phyloP scores from a whole-genome alignment of 2,888 invertebrate genomes.

The Polydrusus pterygomalis region DNA sequence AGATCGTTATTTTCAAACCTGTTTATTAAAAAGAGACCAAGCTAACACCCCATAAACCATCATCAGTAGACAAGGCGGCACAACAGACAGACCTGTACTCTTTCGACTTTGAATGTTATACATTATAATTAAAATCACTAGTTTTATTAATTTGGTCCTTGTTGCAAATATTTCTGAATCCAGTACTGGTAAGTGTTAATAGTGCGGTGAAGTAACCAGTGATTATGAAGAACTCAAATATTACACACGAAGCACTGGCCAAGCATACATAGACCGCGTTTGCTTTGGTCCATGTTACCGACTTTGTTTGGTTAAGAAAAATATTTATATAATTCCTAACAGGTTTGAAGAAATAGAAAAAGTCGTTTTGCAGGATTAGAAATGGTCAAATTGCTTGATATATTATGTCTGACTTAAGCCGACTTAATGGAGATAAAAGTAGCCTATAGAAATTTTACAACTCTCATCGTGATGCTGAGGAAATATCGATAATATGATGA shows the following conservation, averaged over 20 bases:
- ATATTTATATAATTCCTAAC: slow-evolving; percentile 37
- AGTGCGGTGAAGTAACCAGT: slow-evolving; percentile 55
- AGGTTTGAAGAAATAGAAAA: slow-evolving; percentile 39
- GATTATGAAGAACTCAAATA: slow-evolving; percentile 60
- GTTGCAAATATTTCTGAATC: neutral
- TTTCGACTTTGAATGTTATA: too few relatives aligned
- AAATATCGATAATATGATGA: neutral
- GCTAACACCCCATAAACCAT: too few relatives aligned
- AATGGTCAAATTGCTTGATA: slow-evolving; percentile 29
- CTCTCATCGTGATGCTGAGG: neutral
- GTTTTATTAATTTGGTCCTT: neutral
- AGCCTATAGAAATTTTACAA: neutral
- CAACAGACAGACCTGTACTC: too few relatives aligned
- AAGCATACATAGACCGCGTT: slow-evolving; percentile 27
- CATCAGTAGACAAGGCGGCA: too few relatives aligned
- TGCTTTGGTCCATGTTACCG: slow-evolving; percentile 37
- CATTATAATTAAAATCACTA: too few relatives aligned
- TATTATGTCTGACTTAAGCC: neutral
- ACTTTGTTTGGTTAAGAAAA: slow-evolving; percentile 33
- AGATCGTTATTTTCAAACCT: too few relatives aligned
- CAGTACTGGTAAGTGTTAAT: slow-evolving; percentile 44
- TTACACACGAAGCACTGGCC: slow-evolving; percentile 50
- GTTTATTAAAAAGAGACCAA: too few relatives aligned
- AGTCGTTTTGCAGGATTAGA: slow-evolving; percentile 25
- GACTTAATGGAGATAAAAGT: slow-evolving; percentile 12